phyloP scores from a whole-genome alignment of 1,140 invertebrate genomes.

The Panulirus ornatus region DNA sequence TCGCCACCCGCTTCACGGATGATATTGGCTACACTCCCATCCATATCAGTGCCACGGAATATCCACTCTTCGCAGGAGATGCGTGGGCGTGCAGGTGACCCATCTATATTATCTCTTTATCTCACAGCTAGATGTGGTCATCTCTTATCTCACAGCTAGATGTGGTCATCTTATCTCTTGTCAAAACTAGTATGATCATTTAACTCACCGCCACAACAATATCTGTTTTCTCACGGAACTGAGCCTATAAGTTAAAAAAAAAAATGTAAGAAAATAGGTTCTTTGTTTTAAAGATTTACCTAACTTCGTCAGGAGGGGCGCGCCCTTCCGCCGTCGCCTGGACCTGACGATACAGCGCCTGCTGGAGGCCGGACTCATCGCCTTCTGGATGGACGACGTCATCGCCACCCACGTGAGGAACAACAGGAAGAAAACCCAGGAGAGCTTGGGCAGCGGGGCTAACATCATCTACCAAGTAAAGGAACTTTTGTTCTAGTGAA shows the following conservation, averaged over 20 bases:
- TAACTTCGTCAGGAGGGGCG: background rate
- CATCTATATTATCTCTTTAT: too few species aligned
- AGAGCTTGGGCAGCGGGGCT: background rate
- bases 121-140: too few species aligned
- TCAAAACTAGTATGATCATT: too few species aligned
- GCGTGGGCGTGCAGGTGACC: conserved; percentile 16
- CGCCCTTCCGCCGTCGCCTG: background rate
- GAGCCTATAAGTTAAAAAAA: too few species aligned
- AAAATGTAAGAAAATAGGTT: too few species aligned
- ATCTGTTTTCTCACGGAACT: too few species aligned
- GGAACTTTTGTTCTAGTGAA: too few species aligned
- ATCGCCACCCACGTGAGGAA: background rate
- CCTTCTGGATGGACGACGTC: conserved; percentile 27
- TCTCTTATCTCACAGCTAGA: too few species aligned
- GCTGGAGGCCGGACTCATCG: conserved; percentile 7
- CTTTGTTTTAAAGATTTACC: too few species aligned
- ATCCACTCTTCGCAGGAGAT: conserved; percentile 20
- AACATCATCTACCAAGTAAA: background rate
- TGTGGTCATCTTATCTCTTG: too few species aligned
- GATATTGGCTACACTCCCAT: conserved; percentile 11
- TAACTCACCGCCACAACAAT: too few species aligned
- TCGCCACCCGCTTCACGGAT: conserved; percentile 6
- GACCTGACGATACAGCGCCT: background rate
- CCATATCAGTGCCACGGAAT: conserved; percentile 6
- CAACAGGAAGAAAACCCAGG: background rate